Conservation (phyloP, 1,140 invertebrate species). For the Notospermus geniculatus region DNA sequence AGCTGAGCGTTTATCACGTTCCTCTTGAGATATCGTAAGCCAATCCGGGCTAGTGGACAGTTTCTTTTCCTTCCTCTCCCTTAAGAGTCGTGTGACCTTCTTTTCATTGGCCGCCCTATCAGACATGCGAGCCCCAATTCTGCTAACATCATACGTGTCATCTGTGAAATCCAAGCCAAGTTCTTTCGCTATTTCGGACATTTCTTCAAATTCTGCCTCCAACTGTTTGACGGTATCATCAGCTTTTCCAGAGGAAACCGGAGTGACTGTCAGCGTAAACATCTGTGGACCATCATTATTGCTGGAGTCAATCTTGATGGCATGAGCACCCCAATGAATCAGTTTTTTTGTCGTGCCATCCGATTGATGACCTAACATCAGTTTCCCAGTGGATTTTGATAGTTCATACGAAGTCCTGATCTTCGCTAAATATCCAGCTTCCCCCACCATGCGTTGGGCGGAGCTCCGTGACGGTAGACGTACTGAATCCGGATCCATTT, state of each 20-base stretch:
- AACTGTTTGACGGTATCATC: no score
- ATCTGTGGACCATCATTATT: no score
- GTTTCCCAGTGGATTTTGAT: not conserved
- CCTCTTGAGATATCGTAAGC: not conserved
- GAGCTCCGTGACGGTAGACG: no score
- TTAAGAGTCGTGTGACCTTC: constrained; percentile 10
- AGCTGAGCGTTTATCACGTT: no score
- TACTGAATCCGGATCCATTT: no score
- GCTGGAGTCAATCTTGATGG: constrained; percentile 12
- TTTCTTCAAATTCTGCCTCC: constrained; percentile 11
- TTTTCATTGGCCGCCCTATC: constrained; percentile 14
- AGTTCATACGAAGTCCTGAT: no score
- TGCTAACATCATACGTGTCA: not conserved
- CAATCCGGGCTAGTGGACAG: not conserved
- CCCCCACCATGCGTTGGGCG: no score
- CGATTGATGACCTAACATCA: constrained; percentile 12
- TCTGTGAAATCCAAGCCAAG: constrained; percentile 4
- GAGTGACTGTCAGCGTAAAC: no score
- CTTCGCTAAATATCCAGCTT: no score
- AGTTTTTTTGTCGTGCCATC: constrained; percentile 19
- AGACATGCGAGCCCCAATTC: constrained; percentile 16
- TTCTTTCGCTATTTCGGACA: constrained; percentile 1
- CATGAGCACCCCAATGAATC: constrained; percentile 16
- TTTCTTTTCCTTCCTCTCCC: constrained; percentile 10
- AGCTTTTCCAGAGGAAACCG: no score